Evolutionary conservation across 2,888 invertebrate species (phyloP), one percentile per base, ranked within the genome.

Genomic region (Polyommatus iphigenia): DNA sequence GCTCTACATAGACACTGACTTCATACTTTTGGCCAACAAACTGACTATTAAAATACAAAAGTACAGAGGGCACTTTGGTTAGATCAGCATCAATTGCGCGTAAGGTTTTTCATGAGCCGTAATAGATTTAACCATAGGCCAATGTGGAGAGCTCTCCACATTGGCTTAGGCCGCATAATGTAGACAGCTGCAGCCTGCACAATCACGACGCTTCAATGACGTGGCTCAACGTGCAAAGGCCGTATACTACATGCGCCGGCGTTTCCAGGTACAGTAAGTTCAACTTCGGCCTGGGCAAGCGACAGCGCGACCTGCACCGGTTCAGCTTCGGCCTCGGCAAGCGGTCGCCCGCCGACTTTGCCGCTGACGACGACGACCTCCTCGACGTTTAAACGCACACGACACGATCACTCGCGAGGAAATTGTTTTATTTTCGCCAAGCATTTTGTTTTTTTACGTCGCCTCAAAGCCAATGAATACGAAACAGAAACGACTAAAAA

Each of bases 281-380:
- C 89, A 94, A 95, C 87, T 94, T 95, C 84, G 95, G 95, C 29
- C 87, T 95, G 29, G 95, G 96, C 20, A 95, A 95, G 83, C 89
- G 95, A 82, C 91, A 95, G 87, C 85, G 93, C 75, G 90, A 94
- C 81, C 84, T 92, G 83, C 90, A 92, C 79, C 90, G 94, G 59
- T 95, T 95, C 86, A 94, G 91, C 78, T 95, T 95, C 82, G 95
- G 95, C 10, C 88, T 95, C 0, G 95, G 95, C 6, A 95, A 95
- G 82, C 87, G 95, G 76, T 91, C 93, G 1, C 87, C 83, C 36
- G 90, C 91, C 20, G 81, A 84, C n/a, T 59, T 80, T 0, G 73
- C 59, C 71, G 91, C 90, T 50, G 88, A 89, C 71, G 85, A 83
- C 81, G 90, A 90, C 78, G 88, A 86, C 81, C 89, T 88, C 82